phyloP scores from a whole-genome alignment of 2,113 vertebrate species.

The Campylomormyrus tamandua region DNA sequence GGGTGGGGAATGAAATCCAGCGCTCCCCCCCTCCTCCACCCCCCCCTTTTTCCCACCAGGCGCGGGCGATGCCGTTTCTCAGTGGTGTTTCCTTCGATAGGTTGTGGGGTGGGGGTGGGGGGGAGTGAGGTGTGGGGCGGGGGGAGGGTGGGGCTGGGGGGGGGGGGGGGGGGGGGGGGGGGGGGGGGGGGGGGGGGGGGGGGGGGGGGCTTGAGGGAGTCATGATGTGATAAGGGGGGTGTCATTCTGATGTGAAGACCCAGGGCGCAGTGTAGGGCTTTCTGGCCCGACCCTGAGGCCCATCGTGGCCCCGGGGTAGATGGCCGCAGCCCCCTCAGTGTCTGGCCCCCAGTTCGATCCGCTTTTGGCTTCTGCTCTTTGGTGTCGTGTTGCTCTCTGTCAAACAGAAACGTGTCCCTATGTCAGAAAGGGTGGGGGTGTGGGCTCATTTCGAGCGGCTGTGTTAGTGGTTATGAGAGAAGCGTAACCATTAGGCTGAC shows the following conservation, averaged over 20 bases:
- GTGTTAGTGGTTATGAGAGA: not conserved
- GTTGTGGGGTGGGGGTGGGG: no score
- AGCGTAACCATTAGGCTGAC: not conserved
- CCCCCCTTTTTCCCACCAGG: no score
- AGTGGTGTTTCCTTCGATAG: no score
- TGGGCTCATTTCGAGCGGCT: not conserved
- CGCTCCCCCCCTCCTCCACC: no score
- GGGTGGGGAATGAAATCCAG: no score
- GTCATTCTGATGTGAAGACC: not conserved
- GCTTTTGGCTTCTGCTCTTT: not conserved
- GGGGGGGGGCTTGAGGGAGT: slow-evolving; percentile 39
- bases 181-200: no score
- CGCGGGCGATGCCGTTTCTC: no score
- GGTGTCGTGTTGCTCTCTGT: not conserved
- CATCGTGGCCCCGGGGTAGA: not conserved
- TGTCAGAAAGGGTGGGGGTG: not conserved
- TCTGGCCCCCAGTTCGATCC: not conserved
- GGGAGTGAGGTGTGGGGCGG: no score
- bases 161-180: slow-evolving; percentile 28
- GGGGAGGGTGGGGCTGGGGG: no score
- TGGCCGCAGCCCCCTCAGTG: not conserved
- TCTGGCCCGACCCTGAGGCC: not conserved
- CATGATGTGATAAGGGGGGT: slow-evolving; percentile 29
- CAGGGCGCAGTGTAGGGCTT: not conserved
- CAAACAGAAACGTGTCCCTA: not conserved